Base-by-base conservation (phyloP, 2,113 vertebrate genomes). In the Riparia riparia region DNA sequence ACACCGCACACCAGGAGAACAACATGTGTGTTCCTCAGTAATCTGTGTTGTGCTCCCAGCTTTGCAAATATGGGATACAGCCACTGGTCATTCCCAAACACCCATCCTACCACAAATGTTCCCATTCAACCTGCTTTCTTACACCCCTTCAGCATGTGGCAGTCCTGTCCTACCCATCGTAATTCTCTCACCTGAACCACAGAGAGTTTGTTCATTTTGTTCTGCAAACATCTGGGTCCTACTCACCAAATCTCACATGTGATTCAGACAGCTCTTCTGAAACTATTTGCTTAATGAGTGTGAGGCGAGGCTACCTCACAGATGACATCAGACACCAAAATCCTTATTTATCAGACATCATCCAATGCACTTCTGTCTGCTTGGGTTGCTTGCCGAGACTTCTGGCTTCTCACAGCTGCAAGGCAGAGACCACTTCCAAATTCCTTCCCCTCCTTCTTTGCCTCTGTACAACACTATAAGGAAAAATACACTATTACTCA, bases 1-100 rank as follows among this genome's bases (percentile, higher is more conserved):
- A 12, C 20, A 10, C 15, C 34, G 21, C 7, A 3, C 17, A 47
- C 15, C 6, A 1, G 4, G 25, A 25, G 13, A 73, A 15, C 16
- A 73, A 10, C 2, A 0, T 1, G 1, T 5, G 21, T 12, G 2
- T 53, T 60, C 5, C 37, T 89, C 19, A 17, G 6, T 44, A 37
- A 19, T 10, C 53, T 21, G 26, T 14, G 10, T 39, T 34, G 56
- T 21, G 3, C 19, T 18, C 12, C 17, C 32, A 25, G 26, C 63
- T 42, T 61, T 44, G 29, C 49, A 69, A 51, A 76, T 15, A 31
- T 0, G 10, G 24, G 31, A 25, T 19, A 3, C 25, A 56, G 16
- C 11, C 39, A 14, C 26, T 34, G 37, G 11, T 57, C 29, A 47
- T 24, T 25, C 56, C 53, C 44, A 6, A 63, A 44, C 16, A 76